Base-by-base conservation (phyloP, 2,888 invertebrate species). In the Mylabris sibirica region DNA sequence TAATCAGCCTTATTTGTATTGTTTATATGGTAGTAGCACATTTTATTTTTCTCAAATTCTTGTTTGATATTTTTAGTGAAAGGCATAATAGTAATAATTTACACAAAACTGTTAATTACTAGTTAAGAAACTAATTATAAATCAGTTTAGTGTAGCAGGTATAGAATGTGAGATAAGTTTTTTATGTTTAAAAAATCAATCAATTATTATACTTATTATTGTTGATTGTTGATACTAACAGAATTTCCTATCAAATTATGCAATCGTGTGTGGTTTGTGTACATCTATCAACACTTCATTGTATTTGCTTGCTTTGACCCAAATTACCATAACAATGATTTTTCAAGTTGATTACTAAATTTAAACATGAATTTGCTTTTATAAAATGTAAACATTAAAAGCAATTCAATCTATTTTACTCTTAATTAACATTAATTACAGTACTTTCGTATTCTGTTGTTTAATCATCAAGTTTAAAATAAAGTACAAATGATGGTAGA, bases 361-460 rank as follows among this genome's bases (percentile, higher is more conserved):
- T 49, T 20, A 4, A 49, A 49, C 49, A 49, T 49, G 49, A 9
- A 49, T 49, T 49, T 49, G 49, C 49, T 49, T 49, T 49, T 49
- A 49, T 20, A 9, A 9, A 49, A 49, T 9, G 20, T 20, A 49
- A 49, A 49, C 49, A 22, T 17, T 17, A 17, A 17, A 11, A 38
- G 38, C 12, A 35, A 35, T 35, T 35, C 11, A 35, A 35, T 35
- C 35, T 35, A 11, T 30, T 30, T 30, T 30, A 6, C 30, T 30
- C 30, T 30, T 30, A 30, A 30, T 30, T 30, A 30, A 30, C 30
- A 8, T 30, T 30, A 30, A 30, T 30, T 30, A 30, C 30, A 30
- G 30, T 30, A 30, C 30, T 30, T 8, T 30, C 30, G 30, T 3
- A 2, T 30, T 30, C 30, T 14, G 12, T 38, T 38, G 38, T 38